Evolutionary conservation across 2,113 vertebrate genomes (phyloP).

Genomic region (Hemichromis elongatus): DNA sequence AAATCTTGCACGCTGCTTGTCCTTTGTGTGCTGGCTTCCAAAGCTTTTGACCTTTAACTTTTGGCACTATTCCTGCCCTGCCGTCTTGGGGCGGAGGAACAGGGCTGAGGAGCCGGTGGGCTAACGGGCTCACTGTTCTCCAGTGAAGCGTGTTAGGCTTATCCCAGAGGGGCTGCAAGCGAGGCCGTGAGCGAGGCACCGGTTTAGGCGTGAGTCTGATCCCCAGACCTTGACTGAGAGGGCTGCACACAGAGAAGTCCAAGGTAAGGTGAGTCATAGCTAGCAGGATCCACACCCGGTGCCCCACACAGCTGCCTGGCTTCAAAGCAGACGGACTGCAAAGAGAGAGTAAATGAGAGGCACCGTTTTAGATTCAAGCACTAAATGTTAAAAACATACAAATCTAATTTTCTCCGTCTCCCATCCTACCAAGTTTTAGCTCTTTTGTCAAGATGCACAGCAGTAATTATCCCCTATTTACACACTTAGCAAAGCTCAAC

Average conservation of each 20-base stretch:
- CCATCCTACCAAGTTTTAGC: neutral
- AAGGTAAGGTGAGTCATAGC: slow-evolving; percentile 77
- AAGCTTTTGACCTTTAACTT: slow-evolving; percentile 53
- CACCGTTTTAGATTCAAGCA: neutral
- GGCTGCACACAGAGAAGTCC: slow-evolving; percentile 75
- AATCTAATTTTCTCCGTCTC: neutral
- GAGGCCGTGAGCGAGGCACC: slow-evolving; percentile 60
- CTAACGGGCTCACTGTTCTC: slow-evolving; percentile 68
- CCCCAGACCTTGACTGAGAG: slow-evolving; percentile 61
- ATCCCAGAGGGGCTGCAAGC: slow-evolving; percentile 66
- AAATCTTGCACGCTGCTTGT: slow-evolving; percentile 55
- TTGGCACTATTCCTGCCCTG: slow-evolving; percentile 37
- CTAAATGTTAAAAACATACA: neutral
- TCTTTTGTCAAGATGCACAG: slow-evolving; percentile 2
- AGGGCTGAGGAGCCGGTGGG: slow-evolving; percentile 58
- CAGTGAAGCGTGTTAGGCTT: slow-evolving; percentile 63
- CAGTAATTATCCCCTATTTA: slow-evolving; percentile 17
- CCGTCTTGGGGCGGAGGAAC: slow-evolving; percentile 46
- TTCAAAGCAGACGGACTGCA: slow-evolving; percentile 69
- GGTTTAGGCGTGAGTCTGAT: slow-evolving; percentile 63
- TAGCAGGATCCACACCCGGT: slow-evolving; percentile 76
- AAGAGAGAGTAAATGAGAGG: slow-evolving; percentile 26
- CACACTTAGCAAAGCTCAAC: slow-evolving; percentile 24
- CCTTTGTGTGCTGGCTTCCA: slow-evolving; percentile 47
- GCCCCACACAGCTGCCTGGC: slow-evolving; percentile 67